Evolutionary conservation across 2,888 invertebrate genomes (phyloP), one percentile per base, ranked within the genome.

Genomic region (Pyrgus malvae): DNA sequence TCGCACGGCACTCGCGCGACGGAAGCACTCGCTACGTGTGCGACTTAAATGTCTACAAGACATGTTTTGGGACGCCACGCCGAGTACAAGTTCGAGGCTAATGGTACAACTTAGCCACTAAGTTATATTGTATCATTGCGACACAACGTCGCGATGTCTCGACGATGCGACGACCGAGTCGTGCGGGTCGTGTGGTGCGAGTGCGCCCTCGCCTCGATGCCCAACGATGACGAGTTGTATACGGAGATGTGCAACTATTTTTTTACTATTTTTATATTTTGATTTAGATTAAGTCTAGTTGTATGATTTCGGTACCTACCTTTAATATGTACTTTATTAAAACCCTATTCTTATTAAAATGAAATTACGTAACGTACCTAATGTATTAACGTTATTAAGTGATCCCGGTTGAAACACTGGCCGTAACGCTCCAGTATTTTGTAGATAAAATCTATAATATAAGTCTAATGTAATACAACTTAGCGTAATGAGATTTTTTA

Each of bases 231-330:
- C 85, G 80, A 80, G 81, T 79, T 82, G 81, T 79, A 79, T 72
- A 78, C 74, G 73, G 76, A 85, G 79, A 84, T 85, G 82, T 87
- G 85, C 85, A 82, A 86, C 80, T 85, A 87, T 89, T 90, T 89
- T 74, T 90, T 90, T 89, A 89, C 87, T 83, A 88, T 88, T 90
- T 90, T 90, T 89, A 86, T 90, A 89, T 88, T 86, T 88, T 89
- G 81, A 87, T 89, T 89, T 87, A 89, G 89, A 80, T 78, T 90
- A 90, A 89, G 89, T 78, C 79, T 89, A 89, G 87, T 75, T 83
- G 82, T 86, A 87, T 88, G 77, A 84, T 86, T 89, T 89, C 76
- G 76, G 81, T 46, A 53, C 45, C 53, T 79, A 80, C 78, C 77
- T 78, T 75, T 79, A 79, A 78, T 72, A 72, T 74, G 82, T 85